Conservation (phyloP, 2,888 invertebrate species). For the Heliothis peltigera region DNA sequence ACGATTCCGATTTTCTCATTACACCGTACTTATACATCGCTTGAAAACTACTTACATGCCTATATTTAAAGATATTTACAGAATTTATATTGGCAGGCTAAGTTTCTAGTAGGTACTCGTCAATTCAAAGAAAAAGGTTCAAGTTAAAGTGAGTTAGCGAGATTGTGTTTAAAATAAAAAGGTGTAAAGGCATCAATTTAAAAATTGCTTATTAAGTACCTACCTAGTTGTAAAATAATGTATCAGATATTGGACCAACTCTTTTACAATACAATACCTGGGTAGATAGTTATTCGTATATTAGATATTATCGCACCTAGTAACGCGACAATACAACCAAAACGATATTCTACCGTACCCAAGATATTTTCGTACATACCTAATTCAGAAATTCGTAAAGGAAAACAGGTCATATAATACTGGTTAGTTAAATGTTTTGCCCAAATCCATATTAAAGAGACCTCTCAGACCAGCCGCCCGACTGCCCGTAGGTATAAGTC, state of each 20-base stretch:
- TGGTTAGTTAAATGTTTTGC: constrained; percentile 1
- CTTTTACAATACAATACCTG: not conserved
- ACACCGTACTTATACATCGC: constrained; percentile 34
- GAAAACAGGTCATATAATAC: constrained; percentile 33
- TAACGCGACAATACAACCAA: constrained; percentile 37
- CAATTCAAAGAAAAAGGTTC: not conserved
- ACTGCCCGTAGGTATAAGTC: constrained; percentile 50
- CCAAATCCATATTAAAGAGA: constrained; percentile 5
- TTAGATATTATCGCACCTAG: constrained; percentile 28
- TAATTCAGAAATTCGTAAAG: constrained; percentile 34
- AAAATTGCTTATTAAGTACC: too few species aligned
- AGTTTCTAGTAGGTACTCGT: not conserved
- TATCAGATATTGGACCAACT: not conserved
- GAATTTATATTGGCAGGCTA: constrained; percentile 9
- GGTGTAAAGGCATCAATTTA: too few species aligned
- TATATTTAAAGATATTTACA: constrained; percentile 29
- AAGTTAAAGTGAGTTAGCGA: too few species aligned
- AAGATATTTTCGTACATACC: constrained; percentile 47
- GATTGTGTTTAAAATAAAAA: too few species aligned
- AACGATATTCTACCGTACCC: constrained; percentile 27
- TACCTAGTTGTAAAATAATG: too few species aligned
- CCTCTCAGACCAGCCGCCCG: constrained; percentile 31
- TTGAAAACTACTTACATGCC: constrained; percentile 20
- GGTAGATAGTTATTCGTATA: constrained; percentile 26
- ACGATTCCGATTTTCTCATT: constrained; percentile 53